Percentiles rank a stretch among this genome's conserved stretches.
These are phyloP conservation scores for Alloscopus bannaensis DNA, from an alignment of 2,888 invertebrate genomes.

Conservation along the genomic window DNA sequence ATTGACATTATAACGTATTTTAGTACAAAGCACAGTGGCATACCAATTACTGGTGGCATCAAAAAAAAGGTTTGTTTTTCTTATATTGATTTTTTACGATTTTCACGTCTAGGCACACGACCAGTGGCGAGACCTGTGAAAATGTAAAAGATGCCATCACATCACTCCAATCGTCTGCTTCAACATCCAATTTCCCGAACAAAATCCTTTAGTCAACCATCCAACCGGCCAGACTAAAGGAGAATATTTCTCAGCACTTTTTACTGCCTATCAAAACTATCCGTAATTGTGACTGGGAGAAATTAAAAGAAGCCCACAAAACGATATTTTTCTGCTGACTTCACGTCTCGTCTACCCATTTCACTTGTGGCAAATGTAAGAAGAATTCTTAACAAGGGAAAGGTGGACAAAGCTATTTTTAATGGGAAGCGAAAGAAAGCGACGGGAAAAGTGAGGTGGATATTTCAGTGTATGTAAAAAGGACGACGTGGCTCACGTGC, in stretches of 20 bases:
- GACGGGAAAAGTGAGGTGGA: too few relatives aligned
- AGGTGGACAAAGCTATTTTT: neutral
- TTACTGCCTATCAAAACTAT: neutral
- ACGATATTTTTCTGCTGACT: conserved; percentile 38
- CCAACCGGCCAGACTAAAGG: conserved; percentile 42
- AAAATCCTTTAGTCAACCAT: conserved; percentile 3
- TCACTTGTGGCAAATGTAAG: neutral
- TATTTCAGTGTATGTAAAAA: too few relatives aligned
- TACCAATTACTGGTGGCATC: neutral
- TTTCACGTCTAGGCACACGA: conserved; percentile 48
- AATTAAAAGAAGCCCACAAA: too few relatives aligned
- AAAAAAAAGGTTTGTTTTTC: neutral
- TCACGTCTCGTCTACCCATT: conserved; percentile 20
- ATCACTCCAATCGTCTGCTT: conserved; percentile 28
- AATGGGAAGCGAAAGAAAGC: neutral
- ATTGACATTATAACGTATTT: neutral
- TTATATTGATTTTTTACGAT: conserved; percentile 36
- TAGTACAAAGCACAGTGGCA: neutral
- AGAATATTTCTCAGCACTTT: conserved; percentile 9
- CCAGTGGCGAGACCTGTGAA: conserved; percentile 39
- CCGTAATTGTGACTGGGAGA: neutral
- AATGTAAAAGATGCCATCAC: conserved; percentile 50
- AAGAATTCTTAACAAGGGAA: neutral
- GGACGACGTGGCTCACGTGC: too few relatives aligned
- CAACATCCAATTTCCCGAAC: neutral